Evolutionary conservation across 2,113 vertebrate species (phyloP).

Genomic region (Dicerorhinus sumatrensis): DNA sequence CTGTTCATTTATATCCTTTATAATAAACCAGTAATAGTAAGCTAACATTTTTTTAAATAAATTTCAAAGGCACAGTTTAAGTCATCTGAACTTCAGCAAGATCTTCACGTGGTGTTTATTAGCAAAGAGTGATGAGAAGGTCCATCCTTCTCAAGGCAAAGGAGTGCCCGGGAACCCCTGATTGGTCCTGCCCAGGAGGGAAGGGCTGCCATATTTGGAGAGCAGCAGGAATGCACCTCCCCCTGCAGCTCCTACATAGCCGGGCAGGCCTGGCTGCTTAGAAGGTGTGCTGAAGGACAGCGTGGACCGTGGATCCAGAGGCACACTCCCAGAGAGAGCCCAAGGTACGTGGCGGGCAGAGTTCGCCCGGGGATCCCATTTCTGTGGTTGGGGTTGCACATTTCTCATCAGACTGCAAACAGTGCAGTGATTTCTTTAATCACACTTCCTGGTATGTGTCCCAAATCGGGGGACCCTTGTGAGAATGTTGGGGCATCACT

Average conservation of each 20-base stretch:
- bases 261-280: not conserved
- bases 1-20: not conserved
- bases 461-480: not conserved
- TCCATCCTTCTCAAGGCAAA: conserved; percentile 37
- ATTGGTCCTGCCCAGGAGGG: conserved; percentile 55
- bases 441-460: not conserved
- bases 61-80: not conserved
- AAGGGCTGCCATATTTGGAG: conserved; percentile 72
- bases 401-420: not conserved
- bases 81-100: not conserved
- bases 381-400: not conserved
- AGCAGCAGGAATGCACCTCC: conserved; percentile 26
- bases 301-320: not conserved
- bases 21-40: not conserved
- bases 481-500: not conserved
- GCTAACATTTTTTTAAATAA: not conserved
- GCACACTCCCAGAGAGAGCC: not conserved
- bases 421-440: not conserved
- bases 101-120: not conserved
- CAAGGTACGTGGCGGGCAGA: conserved; percentile 62
- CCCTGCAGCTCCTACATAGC: conserved; percentile 60
- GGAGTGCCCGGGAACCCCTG: conserved; percentile 32
- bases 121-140: not conserved
- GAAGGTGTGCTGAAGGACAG: not conserved
- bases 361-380: not conserved